Conservation (phyloP, 2,888 invertebrate genomes). For the Hirtodrosophila histrioides region DNA sequence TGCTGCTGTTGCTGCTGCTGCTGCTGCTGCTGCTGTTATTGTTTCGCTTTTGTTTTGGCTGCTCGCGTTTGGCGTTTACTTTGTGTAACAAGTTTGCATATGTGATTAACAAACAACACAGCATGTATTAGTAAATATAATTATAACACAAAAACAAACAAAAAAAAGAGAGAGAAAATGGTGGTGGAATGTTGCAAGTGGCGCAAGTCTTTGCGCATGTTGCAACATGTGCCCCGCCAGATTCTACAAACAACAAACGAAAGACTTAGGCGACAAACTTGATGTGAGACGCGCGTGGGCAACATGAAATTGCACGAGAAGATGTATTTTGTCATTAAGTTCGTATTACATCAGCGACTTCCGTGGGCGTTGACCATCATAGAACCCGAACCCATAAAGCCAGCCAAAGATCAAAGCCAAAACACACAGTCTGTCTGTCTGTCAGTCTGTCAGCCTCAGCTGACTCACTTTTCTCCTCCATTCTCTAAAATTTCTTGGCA, state of each 20-base stretch:
- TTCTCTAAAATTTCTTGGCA: slow-evolving; percentile 38
- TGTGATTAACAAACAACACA: slow-evolving; percentile 71
- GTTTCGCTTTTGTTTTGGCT: slow-evolving; percentile 53
- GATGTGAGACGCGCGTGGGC: slow-evolving; percentile 31
- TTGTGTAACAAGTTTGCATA: slow-evolving; percentile 78
- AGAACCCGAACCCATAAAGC: slow-evolving; percentile 1
- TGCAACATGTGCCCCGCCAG: slow-evolving; percentile 36
- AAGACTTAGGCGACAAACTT: slow-evolving; percentile 62
- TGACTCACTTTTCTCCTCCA: slow-evolving; percentile 43
- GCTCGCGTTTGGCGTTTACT: slow-evolving; percentile 56
- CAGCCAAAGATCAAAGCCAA: not conserved
- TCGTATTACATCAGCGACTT: slow-evolving; percentile 38
- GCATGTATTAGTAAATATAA: slow-evolving; percentile 73
- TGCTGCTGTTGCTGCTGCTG: slow-evolving; percentile 26
- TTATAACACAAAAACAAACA: slow-evolving; percentile 52
- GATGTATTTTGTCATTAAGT: slow-evolving; percentile 28
- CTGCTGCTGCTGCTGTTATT: slow-evolving; percentile 23
- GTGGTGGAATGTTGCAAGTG: slow-evolving; percentile 50
- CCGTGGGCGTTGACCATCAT: slow-evolving; percentile 28
- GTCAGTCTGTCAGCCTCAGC: slow-evolving; percentile 23
- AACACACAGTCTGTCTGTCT: too few relatives aligned
- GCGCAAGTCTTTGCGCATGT: slow-evolving; percentile 23
- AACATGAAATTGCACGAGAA: slow-evolving; percentile 10
- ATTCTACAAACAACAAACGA: slow-evolving; percentile 27
- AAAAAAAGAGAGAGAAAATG: slow-evolving; percentile 5